These are phyloP conservation scores for Mormyrops boulengeri DNA, from an alignment of 2,797 vertebrate species.

Conservation along the genomic window DNA sequence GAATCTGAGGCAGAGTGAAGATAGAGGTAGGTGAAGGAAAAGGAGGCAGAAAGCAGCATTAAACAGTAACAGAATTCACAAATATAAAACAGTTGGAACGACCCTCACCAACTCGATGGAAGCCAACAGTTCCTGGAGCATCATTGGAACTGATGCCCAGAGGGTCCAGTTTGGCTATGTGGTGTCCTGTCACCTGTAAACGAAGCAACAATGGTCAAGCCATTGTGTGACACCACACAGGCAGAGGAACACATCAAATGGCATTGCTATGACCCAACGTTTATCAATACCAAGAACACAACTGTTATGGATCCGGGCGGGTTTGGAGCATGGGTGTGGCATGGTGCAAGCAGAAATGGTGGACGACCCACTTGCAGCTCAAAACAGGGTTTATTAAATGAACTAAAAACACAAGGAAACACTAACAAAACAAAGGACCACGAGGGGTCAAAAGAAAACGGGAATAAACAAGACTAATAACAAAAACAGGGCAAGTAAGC, in stretches of 20 bases:
- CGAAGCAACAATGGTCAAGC: constrained; percentile 52
- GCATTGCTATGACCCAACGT: not conserved
- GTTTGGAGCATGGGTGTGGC: too few species aligned
- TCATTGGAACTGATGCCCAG: constrained; percentile 98
- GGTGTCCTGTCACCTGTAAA: constrained; percentile 92
- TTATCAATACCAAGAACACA: not conserved
- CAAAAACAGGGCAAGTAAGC: too few species aligned
- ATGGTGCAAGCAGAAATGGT: too few species aligned
- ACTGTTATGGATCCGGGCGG: too few species aligned
- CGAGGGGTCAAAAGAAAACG: too few species aligned
- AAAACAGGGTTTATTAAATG: too few species aligned
- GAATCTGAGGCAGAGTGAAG: constrained; percentile 26
- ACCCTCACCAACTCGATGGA: constrained; percentile 89
- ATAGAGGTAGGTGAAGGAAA: constrained; percentile 8
- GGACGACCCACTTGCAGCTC: too few species aligned
- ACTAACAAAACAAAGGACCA: too few species aligned
- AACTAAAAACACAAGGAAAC: too few species aligned
- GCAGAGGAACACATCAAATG: constrained; percentile 19
- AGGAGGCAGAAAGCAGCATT: constrained; percentile 60
- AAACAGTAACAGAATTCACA: constrained; percentile 59
- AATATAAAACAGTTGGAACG: constrained; percentile 28
- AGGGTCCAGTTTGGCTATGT: constrained; percentile 91
- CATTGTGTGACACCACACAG: not conserved
- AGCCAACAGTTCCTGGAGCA: constrained; percentile 77
- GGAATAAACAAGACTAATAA: too few species aligned